phyloP scores from a whole-genome alignment of 2,888 invertebrate genomes.

The Incurvaria masculella region DNA sequence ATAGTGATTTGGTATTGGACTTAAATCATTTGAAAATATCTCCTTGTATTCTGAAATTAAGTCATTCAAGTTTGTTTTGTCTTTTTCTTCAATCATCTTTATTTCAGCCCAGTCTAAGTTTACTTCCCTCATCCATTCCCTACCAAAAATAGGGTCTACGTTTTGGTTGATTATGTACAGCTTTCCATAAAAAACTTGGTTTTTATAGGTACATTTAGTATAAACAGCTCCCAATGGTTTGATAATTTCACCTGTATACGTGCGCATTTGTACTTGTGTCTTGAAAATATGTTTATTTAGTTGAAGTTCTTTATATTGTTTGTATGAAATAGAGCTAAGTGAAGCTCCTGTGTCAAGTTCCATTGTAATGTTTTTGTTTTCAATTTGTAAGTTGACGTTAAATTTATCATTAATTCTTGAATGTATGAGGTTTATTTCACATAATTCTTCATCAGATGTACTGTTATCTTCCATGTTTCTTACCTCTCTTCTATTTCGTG shows the following conservation, averaged over 20 bases:
- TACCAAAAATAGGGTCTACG: slow-evolving; percentile 7
- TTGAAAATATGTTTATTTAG: neutral
- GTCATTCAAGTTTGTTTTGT: no score
- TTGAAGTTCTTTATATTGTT: neutral
- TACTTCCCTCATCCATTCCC: slow-evolving; percentile 12
- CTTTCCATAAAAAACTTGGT: slow-evolving; percentile 1
- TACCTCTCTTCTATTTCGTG: no score
- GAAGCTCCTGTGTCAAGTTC: slow-evolving; percentile 11
- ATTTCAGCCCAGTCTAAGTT: no score
- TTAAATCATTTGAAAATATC: slow-evolving; percentile 7
- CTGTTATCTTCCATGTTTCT: no score
- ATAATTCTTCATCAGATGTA: no score
- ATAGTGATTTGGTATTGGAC: slow-evolving; percentile 3
- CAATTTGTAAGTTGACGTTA: neutral
- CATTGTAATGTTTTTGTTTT: slow-evolving; percentile 13
- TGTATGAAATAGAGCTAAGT: slow-evolving; percentile 2
- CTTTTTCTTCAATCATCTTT: no score
- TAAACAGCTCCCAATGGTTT: slow-evolving; percentile 3
- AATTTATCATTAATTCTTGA: neutral
- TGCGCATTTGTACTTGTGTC: slow-evolving; percentile 3
- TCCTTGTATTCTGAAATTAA: no score
- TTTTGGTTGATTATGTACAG: slow-evolving; percentile 3
- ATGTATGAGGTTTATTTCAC: no score
- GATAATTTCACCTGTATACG: slow-evolving; percentile 3
- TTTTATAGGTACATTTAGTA: neutral